Conservation (phyloP, 2,888 invertebrate species). For the Frankliniella intonsa region DNA sequence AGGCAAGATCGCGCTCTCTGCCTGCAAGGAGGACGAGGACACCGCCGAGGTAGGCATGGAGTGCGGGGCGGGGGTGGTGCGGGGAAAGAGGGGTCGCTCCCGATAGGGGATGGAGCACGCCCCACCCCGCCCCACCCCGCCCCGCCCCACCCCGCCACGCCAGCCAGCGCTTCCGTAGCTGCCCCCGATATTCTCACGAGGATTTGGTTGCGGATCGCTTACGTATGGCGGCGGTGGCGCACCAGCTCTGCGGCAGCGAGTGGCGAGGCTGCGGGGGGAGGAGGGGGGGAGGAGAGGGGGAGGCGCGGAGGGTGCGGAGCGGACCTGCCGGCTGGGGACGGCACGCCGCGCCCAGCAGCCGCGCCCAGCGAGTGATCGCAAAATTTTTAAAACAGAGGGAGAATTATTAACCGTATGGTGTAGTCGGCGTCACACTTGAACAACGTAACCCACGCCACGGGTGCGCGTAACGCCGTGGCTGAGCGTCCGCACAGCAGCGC, state of each 20-base stretch:
- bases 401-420: too few species aligned
- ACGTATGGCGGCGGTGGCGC: neutral
- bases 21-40: too few species aligned
- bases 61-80: too few species aligned
- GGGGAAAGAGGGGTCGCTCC: too few species aligned
- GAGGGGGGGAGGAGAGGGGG: neutral
- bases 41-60: too few species aligned
- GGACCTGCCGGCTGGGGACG: neutral
- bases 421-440: too few species aligned
- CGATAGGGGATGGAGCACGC: too few species aligned
- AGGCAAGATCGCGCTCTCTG: too few species aligned
- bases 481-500: neutral
- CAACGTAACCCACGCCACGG: too few species aligned
- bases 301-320: neutral
- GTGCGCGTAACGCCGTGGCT: neutral
- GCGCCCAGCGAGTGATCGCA: neutral
- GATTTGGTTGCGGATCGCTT: slow-evolving; percentile 11
- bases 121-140: too few species aligned
- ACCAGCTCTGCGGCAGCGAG: neutral
- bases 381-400: neutral
- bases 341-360: neutral
- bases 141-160: too few species aligned
- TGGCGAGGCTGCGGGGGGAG: neutral
- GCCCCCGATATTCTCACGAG: slow-evolving; percentile 5
- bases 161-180: neutral